Conservation (phyloP, 2,113 vertebrate species). For the Bos javanicus region DNA sequence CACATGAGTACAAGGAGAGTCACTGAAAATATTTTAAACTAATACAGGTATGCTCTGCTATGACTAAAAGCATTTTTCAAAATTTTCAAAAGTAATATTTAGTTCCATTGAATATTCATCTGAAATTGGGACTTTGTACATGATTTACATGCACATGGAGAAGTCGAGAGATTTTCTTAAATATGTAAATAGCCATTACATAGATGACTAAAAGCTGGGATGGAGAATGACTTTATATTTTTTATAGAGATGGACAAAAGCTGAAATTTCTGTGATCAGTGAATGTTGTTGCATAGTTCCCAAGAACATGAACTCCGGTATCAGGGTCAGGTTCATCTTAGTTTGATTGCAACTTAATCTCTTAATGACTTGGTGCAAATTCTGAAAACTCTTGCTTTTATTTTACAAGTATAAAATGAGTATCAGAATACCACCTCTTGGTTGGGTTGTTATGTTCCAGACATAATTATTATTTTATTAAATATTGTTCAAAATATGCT, state of each 20-base stretch:
- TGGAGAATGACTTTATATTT: not conserved
- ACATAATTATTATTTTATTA: not conserved
- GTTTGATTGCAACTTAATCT: not conserved
- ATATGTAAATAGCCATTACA: not conserved
- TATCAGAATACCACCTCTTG: not conserved
- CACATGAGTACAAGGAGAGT: not conserved
- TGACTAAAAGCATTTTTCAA: not conserved
- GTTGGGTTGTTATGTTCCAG: accelerated
- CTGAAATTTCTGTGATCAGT: not conserved
- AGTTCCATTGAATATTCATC: accelerated
- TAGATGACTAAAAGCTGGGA: not conserved
- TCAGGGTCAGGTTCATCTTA: not conserved
- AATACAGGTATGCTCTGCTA: not conserved
- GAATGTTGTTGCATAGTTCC: too few relatives aligned
- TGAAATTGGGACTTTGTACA: not conserved
- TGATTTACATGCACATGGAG: not conserved
- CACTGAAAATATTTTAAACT: not conserved
- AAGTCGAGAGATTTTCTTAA: not conserved
- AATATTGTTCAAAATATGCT: not conserved
- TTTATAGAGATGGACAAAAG: not conserved
- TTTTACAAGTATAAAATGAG: not conserved
- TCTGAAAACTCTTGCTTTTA: accelerated
- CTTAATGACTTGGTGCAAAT: not conserved
- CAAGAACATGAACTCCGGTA: accelerated
- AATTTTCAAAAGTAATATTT: not conserved